Conservation (phyloP, 2,113 vertebrate genomes). For the Steatornis caripensis region DNA sequence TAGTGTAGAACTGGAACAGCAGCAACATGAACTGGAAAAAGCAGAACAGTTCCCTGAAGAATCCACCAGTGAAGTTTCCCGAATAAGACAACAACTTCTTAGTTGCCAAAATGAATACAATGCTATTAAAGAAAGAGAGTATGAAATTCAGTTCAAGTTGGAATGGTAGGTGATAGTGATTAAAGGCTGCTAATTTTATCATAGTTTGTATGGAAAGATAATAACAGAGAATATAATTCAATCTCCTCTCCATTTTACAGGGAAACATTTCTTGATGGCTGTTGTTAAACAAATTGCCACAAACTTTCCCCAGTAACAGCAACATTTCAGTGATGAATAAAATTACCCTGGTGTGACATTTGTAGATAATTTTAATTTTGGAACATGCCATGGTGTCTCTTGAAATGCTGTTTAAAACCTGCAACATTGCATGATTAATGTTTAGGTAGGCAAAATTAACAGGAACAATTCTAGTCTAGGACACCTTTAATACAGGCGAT, state of each 20-base stretch:
- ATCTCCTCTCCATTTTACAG: background rate
- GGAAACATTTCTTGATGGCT: background rate
- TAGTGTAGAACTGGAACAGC: slow-evolving; percentile 72
- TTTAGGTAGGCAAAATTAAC: background rate
- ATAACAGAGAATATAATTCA: background rate
- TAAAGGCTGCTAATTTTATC: background rate
- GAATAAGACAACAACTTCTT: slow-evolving; percentile 76
- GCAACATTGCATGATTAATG: background rate
- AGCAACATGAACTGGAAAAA: slow-evolving; percentile 73
- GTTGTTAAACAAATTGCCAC: background rate
- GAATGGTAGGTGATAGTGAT: slow-evolving; percentile 68
- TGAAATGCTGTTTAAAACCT: background rate
- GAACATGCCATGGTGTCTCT: background rate
- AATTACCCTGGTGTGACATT: background rate
- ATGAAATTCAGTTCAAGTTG: slow-evolving; percentile 71
- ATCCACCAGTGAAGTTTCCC: slow-evolving; percentile 70
- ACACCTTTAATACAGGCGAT: background rate
- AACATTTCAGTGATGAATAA: background rate
- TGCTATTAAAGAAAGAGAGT: slow-evolving; percentile 67
- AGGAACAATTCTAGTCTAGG: background rate
- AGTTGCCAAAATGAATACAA: slow-evolving; percentile 74
- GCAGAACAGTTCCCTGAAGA: slow-evolving; percentile 72
- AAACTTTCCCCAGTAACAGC: background rate
- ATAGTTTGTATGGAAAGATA: background rate
- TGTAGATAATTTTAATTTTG: background rate